Evolutionary conservation across 2,797 vertebrate species (phyloP).

Genomic region (Epinephelus awoara): DNA sequence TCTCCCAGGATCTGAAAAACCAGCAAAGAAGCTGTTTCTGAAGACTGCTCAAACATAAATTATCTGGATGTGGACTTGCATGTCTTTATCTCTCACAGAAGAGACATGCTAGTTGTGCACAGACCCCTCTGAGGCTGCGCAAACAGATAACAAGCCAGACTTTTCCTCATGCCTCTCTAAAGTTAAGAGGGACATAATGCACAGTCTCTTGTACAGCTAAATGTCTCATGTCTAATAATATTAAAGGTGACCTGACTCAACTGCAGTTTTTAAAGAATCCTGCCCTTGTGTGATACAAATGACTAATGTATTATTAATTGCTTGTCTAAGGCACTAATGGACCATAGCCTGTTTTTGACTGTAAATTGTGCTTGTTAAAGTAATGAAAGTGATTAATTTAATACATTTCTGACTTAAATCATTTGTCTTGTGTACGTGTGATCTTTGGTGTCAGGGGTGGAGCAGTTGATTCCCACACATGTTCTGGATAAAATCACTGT

Average conservation of each 20-base stretch:
- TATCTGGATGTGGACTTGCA: conserved; percentile 31
- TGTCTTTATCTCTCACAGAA: conserved; percentile 28
- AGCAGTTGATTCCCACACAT: neutral
- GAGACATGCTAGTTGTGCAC: conserved; percentile 54
- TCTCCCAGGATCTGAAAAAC: conserved; percentile 46
- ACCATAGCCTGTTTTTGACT: conserved; percentile 88
- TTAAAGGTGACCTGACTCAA: conserved; percentile 67
- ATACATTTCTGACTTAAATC: conserved; percentile 87
- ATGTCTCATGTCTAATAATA: conserved; percentile 64
- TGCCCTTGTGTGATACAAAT: conserved; percentile 73
- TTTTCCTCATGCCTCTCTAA: conserved; percentile 64
- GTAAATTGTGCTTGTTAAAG: conserved; percentile 89
- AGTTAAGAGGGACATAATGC: conserved; percentile 54
- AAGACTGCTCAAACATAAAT: conserved; percentile 19
- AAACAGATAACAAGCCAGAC: conserved; percentile 28
- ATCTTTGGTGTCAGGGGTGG: conserved; percentile 38
- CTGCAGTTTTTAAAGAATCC: conserved; percentile 76
- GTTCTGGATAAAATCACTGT: neutral
- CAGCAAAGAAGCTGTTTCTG: conserved; percentile 39
- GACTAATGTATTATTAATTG: conserved; percentile 85
- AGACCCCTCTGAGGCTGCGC: conserved; percentile 43
- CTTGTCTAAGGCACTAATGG: conserved; percentile 87
- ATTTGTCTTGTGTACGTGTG: conserved; percentile 53
- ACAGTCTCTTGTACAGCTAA: conserved; percentile 74
- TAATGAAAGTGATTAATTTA: conserved; percentile 90